Percentiles rank a stretch among this genome's conserved stretches.
Evolutionary conservation across 2,888 invertebrate species (phyloP).

Genomic region (Amaurobius ferox): DNA sequence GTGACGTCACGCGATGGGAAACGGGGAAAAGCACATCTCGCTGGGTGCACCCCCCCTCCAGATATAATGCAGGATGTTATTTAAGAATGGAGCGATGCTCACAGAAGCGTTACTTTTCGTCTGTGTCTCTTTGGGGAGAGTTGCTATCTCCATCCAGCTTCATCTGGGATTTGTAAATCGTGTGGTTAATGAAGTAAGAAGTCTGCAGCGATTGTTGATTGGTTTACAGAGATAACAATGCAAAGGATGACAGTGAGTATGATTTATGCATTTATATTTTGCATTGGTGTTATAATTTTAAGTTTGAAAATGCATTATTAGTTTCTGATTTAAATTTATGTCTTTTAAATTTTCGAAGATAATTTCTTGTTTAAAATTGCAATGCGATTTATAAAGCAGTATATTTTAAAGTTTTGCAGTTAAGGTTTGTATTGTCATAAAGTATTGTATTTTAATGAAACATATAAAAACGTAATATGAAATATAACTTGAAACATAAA

Average conservation of each 20-base stretch:
- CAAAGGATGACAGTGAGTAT: constrained; percentile 7
- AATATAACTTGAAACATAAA: no score
- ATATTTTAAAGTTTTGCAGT: no score
- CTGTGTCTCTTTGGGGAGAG: background rate
- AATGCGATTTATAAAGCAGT: no score
- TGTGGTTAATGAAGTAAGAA: background rate
- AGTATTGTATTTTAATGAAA: no score
- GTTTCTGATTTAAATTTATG: no score
- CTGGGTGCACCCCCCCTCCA: background rate
- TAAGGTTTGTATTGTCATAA: no score
- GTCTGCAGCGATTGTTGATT: background rate
- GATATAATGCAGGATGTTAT: constrained; percentile 37
- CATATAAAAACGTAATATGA: no score
- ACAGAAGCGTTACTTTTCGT: constrained; percentile 34
- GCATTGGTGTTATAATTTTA: no score
- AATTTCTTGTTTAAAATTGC: no score
- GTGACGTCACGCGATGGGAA: constrained; percentile 13
- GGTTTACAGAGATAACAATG: background rate
- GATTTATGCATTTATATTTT: no score
- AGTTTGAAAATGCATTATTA: no score
- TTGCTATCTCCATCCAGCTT: background rate
- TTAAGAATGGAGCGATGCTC: constrained; percentile 34
- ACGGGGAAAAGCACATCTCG: background rate
- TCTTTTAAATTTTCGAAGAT: no score
- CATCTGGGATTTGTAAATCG: background rate